A percentile compares a stretch with the other conserved stretches of the same genome.
Conservation (phyloP, 2,888 invertebrate species). For the Falcaria lacertinaria region DNA sequence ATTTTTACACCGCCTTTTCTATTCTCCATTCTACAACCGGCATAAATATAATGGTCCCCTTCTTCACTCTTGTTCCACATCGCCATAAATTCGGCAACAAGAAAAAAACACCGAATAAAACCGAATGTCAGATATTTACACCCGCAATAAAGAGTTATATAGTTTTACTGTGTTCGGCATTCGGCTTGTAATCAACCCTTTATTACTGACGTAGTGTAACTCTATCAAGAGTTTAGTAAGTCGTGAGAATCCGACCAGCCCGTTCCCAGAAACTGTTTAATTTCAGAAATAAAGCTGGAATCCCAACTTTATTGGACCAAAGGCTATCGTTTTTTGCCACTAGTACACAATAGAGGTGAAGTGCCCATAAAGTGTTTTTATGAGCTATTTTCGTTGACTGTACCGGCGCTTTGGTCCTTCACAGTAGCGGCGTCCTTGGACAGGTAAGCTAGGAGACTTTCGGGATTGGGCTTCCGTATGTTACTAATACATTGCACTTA, state of each 20-base stretch:
- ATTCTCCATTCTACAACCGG: too few relatives aligned
- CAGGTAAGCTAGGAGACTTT: conserved; percentile 18
- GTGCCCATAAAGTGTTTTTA: conserved; percentile 48
- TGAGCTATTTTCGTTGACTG: conserved; percentile 39
- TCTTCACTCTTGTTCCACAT: not conserved
- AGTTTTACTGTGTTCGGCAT: conserved; percentile 64
- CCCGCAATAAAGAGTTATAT: conserved; percentile 61
- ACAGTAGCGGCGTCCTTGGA: conserved; percentile 41
- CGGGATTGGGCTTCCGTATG: conserved; percentile 17
- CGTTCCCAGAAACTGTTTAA: conserved; percentile 69
- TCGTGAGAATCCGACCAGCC: conserved; percentile 43
- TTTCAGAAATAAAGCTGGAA: conserved; percentile 69
- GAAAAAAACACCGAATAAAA: conserved; percentile 3
- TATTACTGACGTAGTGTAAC: conserved; percentile 53
- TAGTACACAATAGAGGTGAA: conserved; percentile 41
- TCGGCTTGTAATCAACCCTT: conserved; percentile 68
- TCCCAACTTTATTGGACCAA: conserved; percentile 67
- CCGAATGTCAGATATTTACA: conserved; percentile 42
- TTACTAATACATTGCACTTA: too few relatives aligned
- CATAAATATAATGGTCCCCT: too few relatives aligned
- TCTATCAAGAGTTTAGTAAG: conserved; percentile 48
- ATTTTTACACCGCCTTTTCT: too few relatives aligned
- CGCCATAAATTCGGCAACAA: not conserved
- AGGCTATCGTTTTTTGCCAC: conserved; percentile 58
- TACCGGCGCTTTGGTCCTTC: conserved; percentile 31